A percentile compares a stretch with the other conserved stretches of the same genome.
Conservation (phyloP, 2,888 invertebrate genomes). For the Scaptomyza cyrtandrae region DNA sequence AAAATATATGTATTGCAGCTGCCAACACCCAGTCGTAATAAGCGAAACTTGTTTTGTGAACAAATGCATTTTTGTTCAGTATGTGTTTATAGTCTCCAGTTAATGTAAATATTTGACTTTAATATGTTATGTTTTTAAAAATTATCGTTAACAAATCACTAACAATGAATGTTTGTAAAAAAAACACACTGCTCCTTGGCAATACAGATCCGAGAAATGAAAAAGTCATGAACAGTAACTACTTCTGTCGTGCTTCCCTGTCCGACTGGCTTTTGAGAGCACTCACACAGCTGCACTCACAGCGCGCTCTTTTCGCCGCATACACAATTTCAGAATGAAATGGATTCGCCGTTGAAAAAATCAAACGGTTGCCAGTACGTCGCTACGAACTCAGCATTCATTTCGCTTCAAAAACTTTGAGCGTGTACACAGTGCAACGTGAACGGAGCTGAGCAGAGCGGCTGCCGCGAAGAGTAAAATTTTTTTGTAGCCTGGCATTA, state of each 20-base stretch:
- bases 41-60: slow-evolving; percentile 40
- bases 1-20: slow-evolving; percentile 26
- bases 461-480: slow-evolving; percentile 61
- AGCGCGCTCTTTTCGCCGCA: slow-evolving; percentile 55
- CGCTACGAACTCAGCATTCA: slow-evolving; percentile 69
- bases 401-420: slow-evolving; percentile 80
- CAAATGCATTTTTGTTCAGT: background rate
- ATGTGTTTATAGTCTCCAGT: background rate
- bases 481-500: slow-evolving; percentile 61
- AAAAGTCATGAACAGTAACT: background rate
- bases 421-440: slow-evolving; percentile 69
- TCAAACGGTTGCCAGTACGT: slow-evolving; percentile 58
- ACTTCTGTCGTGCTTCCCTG: slow-evolving; percentile 21
- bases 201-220: background rate
- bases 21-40: slow-evolving; percentile 33
- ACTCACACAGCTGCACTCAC: slow-evolving; percentile 38
- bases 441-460: slow-evolving; percentile 64
- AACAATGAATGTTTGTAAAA: background rate
- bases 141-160: background rate
- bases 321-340: slow-evolving; percentile 75
- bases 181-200: background rate
- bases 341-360: slow-evolving; percentile 66
- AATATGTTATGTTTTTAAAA: background rate
- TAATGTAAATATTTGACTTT: background rate
- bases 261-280: slow-evolving; percentile 30